Conservation (phyloP, 2,797 vertebrate species). For the Poecilia velifera region DNA sequence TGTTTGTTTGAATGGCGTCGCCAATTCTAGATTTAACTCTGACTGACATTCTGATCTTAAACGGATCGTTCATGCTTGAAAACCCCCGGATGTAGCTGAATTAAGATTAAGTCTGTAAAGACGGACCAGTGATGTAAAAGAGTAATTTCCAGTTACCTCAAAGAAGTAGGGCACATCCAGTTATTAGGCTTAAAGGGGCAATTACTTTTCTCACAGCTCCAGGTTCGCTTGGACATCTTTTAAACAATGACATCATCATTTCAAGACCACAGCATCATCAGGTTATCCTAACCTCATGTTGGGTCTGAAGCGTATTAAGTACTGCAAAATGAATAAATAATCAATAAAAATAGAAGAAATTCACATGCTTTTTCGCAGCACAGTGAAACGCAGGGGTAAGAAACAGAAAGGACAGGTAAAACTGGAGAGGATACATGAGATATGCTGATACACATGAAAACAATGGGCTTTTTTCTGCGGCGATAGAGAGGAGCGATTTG, state of each 20-base stretch:
- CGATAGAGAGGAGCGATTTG: constrained; percentile 75
- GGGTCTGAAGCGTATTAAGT: background rate
- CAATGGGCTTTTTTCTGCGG: constrained; percentile 77
- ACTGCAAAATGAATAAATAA: background rate
- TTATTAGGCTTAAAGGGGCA: background rate
- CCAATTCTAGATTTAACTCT: background rate
- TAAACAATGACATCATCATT: background rate
- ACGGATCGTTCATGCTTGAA: background rate
- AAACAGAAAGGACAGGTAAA: constrained; percentile 52
- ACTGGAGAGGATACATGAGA: constrained; percentile 65
- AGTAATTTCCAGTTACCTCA: background rate
- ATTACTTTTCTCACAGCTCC: background rate
- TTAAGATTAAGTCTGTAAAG: background rate
- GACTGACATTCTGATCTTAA: background rate
- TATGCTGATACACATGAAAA: constrained; percentile 77
- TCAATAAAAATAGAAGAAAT: constrained; percentile 2
- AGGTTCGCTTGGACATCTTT: background rate
- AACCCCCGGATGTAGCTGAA: background rate
- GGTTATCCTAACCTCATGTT: background rate
- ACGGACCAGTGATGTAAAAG: background rate
- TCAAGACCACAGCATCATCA: background rate
- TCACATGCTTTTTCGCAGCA: background rate
- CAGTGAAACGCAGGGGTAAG: constrained; percentile 11
- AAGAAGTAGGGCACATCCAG: background rate
- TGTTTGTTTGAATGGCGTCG: background rate